A percentile compares a stretch with the other conserved stretches of the same genome.
Evolutionary conservation across 1,140 invertebrate genomes (phyloP).

Genomic region (Bicyclus anynana): DNA sequence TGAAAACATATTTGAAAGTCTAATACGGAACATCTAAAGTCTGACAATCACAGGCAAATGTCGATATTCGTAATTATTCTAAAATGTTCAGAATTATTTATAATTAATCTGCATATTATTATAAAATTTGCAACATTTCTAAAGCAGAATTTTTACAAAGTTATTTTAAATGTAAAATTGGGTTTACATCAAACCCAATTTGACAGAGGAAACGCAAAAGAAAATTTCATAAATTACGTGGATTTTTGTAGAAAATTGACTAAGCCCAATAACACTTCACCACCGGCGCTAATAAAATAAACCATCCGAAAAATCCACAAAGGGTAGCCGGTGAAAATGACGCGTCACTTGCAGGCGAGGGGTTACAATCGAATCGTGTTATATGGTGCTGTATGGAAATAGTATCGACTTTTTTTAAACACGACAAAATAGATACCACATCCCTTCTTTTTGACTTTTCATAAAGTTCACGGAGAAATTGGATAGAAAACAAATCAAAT

Average conservation of each 20-base stretch:
- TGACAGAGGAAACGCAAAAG: neutral
- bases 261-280: slow-evolving; percentile 27
- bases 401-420: neutral
- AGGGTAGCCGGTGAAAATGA: slow-evolving; percentile 38
- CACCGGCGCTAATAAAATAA: slow-evolving; percentile 27
- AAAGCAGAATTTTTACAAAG: too few species aligned
- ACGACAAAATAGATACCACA: too few species aligned
- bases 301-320: slow-evolving; percentile 32
- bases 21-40: neutral
- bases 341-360: slow-evolving; percentile 36
- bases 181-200: too few species aligned
- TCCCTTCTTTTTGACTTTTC: too few species aligned
- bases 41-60: too few species aligned
- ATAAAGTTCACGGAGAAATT: too few species aligned
- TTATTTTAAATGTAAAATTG: too few species aligned
- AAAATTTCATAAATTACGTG: neutral
- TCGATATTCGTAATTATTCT: too few species aligned
- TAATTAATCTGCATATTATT: too few species aligned
- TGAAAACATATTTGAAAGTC: neutral
- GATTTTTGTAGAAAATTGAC: slow-evolving; percentile 8
- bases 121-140: too few species aligned
- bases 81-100: too few species aligned
- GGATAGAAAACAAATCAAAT: too few species aligned
- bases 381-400: slow-evolving; percentile 1
- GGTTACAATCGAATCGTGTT: slow-evolving; percentile 19